Evolutionary conservation across 2,888 invertebrate genomes (phyloP).

Genomic region (Thymelicus sylvestris): DNA sequence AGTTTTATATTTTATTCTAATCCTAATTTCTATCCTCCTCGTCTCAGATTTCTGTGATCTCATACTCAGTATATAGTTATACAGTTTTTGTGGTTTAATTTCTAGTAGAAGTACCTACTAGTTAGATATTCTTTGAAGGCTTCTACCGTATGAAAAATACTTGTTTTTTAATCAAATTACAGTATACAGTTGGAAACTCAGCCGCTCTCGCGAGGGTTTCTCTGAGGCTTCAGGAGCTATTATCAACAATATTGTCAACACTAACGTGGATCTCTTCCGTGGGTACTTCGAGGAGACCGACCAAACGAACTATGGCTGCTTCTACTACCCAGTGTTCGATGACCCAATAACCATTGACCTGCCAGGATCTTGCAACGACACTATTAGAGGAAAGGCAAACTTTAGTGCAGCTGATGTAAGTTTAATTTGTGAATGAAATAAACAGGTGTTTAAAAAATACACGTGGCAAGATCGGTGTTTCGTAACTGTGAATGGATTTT

Average conservation of each 20-base stretch:
- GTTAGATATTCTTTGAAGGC: no score
- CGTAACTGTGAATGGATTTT: no score
- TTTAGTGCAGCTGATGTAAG: conserved; percentile 60
- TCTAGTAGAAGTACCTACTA: no score
- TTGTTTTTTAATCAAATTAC: conserved; percentile 37
- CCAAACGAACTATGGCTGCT: conserved; percentile 63
- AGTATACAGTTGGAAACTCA: conserved; percentile 76
- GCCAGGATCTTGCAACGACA: conserved; percentile 60
- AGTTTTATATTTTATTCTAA: no score
- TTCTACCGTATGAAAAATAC: no score
- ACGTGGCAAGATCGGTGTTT: no score
- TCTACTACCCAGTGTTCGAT: conserved; percentile 67
- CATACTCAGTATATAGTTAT: no score
- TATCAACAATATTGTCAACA: conserved; percentile 53
- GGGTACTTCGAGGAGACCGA: conserved; percentile 60
- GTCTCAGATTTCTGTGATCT: no score
- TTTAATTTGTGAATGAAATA: conserved; percentile 16
- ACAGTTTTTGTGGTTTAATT: no score
- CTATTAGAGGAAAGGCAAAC: conserved; percentile 56
- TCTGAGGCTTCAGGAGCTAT: conserved; percentile 50
- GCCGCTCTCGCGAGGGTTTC: conserved; percentile 55
- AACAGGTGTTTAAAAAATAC: no score
- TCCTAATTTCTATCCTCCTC: no score
- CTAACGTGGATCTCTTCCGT: conserved; percentile 59
- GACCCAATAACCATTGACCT: conserved; percentile 52